Evolutionary conservation across 2,113 vertebrate genomes (phyloP), one percentile per base, ranked within the genome.

Genomic region (Peucedramus taeniatus): DNA sequence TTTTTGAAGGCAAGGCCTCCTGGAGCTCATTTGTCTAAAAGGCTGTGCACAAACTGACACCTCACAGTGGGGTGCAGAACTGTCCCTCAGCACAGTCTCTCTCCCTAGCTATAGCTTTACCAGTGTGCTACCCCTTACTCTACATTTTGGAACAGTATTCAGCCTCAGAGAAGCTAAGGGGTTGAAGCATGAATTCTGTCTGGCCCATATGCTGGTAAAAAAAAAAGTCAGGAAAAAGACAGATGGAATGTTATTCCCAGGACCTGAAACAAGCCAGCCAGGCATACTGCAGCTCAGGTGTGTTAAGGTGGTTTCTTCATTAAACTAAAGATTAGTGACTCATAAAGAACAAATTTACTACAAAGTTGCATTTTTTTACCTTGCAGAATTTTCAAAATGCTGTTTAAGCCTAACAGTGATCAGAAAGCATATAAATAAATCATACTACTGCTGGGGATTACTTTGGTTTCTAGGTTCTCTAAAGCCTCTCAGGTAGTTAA

Each of bases 71-170:
- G 16, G 6, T 64, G 11, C n/a, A 42, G 57, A 20, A 4, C 37
- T 19, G 15, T 23, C n/a, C n/a, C 31, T 31, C 47, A 5, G 30
- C 20, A 17, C 0, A 0, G 1, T 28, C 28, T 27, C 19, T 30
- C 33, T 47, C 23, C 27, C 24, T 6, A 20, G 5, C 11, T 44
- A 2, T 2, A 53, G 19, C 15, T 51, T 59, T 24, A 8, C 8
- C 11, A 15, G 31, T 44, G 42, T 57, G 24, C n/a, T 74, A 15
- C 21, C 5, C 18, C 21, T 72, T 28, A 12, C 20, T 33, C 18
- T 45, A 17, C 9, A 2, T 27, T 76, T 88, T 40, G 35, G 56
- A 78, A 16, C 13, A 37, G 8, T 20, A 12, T 30, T 31, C 20
- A 51, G 23, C 31, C 54, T 53, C 37, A 53, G 45, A 77, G 53